Evolutionary conservation across 2,113 vertebrate genomes (phyloP).

Genomic region (Propithecus coquereli): DNA sequence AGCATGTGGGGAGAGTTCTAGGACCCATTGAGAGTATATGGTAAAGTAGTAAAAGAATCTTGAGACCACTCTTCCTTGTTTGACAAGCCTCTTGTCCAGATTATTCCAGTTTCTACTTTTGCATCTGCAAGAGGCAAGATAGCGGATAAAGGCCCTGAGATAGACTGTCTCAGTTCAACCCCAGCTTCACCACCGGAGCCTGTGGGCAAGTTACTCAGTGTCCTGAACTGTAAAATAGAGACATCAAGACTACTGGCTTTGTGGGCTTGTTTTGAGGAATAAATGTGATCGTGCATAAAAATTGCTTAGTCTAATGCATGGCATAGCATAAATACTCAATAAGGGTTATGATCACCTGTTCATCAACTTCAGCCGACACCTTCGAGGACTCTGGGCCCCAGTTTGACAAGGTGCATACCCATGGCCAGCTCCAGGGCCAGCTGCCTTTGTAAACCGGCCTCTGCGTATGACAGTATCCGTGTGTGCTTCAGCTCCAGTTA

Average conservation of each 20-base stretch:
- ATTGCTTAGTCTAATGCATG: not conserved
- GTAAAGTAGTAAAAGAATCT: not conserved
- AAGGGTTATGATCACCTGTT: not conserved
- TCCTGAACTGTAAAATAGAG: not conserved
- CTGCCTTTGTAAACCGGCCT: not conserved
- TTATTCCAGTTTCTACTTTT: not conserved
- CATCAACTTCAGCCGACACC: not conserved
- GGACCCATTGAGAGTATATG: not conserved
- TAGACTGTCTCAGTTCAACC: not conserved
- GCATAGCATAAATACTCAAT: not conserved
- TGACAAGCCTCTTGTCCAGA: not conserved
- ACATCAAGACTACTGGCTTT: not conserved
- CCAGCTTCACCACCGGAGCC: not conserved
- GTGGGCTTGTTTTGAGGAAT: not conserved
- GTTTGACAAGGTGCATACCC: not conserved
- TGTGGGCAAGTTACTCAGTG: not conserved
- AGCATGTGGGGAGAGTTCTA: not conserved
- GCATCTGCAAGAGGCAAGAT: not conserved
- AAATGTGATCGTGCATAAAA: not conserved
- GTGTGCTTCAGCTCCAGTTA: not conserved
- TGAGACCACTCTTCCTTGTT: not conserved
- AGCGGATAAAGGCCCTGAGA: not conserved
- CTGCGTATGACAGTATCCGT: accelerated
- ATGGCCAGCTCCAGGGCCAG: not conserved
- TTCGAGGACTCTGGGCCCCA: not conserved